Evolutionary conservation across 2,113 vertebrate species (phyloP), one percentile per base, ranked within the genome.

Genomic region (Syrrhaptes paradoxus): DNA sequence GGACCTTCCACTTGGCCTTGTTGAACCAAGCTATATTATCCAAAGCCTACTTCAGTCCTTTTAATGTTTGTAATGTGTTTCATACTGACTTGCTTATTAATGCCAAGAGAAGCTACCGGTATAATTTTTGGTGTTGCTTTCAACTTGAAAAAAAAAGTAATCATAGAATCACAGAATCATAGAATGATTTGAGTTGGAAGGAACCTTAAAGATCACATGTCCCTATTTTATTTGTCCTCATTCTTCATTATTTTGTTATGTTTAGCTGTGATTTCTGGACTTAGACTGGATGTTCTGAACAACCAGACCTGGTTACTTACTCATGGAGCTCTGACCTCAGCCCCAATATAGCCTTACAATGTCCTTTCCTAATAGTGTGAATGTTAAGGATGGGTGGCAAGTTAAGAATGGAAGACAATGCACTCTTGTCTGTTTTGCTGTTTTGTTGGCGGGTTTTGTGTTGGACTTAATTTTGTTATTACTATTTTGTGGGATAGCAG

Each of bases 121-220:
- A 32, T 34, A 62, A 31, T 58, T 87, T 67, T n/a, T 38, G 6
- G 10, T n/a, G 38, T 26, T 67, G n/a, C n/a, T 41, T 80, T 54
- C 32, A 54, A 6, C 32, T 49, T 63, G 10, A 83, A 86, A 82
- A 9, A 67, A 70, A 61, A 55, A 29, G 17, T 6, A 66, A 51
- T n/a, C 17, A 41, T 41, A 41, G 41, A 38, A 38, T 38, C 38
- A 38, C 38, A 41, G 41, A 41, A 41, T 41, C 41, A 41, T 41
- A 41, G 41, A 41, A 41, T 41, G 41, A 13, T 41, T 41, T 41
- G 41, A 13, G 41, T 41, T 14, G 13, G 41, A 41, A 41, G 13
- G 41, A 41, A 41, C 41, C 41, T 41, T 41, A 41, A 41, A 41
- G 41, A 41, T 41, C 41, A 49, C 0, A 2, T 2, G 0, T 32